These are phyloP conservation scores for Pyxicephalus adspersus DNA, from an alignment of 2,113 vertebrate species.

Conservation along the genomic window DNA sequence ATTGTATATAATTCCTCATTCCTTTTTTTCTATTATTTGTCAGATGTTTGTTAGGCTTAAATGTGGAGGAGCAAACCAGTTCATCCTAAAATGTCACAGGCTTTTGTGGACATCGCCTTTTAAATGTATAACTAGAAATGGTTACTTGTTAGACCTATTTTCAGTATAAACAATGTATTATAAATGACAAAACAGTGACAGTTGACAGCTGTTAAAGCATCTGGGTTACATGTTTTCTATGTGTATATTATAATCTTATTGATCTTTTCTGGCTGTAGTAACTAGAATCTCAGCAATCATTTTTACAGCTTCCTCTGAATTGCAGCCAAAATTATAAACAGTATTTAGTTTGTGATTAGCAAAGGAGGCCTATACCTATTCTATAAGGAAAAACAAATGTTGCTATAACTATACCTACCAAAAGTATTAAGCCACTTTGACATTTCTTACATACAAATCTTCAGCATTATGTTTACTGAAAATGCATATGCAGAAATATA, in stretches of 20 bases:
- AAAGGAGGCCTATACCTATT: no score
- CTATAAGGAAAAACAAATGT: no score
- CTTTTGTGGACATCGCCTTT: neutral
- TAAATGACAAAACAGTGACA: conserved; percentile 26
- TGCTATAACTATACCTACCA: no score
- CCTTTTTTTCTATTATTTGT: conserved; percentile 6
- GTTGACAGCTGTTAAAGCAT: neutral
- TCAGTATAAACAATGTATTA: conserved; percentile 20
- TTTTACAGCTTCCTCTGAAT: neutral
- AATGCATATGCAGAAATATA: no score
- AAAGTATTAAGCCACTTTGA: no score
- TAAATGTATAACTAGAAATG: conserved; percentile 7
- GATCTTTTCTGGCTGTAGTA: neutral
- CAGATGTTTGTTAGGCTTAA: neutral
- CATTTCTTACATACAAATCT: no score
- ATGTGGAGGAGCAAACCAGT: neutral
- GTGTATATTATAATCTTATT: neutral
- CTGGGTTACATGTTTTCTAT: conserved; percentile 16
- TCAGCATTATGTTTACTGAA: no score
- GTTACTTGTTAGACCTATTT: conserved; percentile 12
- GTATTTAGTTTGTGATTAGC: no score
- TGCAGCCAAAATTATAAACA: no score
- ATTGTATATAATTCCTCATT: conserved; percentile 15
- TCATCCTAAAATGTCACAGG: neutral
- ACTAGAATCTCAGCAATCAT: neutral